These are phyloP conservation scores for Eupithecia centaureata DNA, from an alignment of 2,888 invertebrate genomes.

Conservation along the genomic window DNA sequence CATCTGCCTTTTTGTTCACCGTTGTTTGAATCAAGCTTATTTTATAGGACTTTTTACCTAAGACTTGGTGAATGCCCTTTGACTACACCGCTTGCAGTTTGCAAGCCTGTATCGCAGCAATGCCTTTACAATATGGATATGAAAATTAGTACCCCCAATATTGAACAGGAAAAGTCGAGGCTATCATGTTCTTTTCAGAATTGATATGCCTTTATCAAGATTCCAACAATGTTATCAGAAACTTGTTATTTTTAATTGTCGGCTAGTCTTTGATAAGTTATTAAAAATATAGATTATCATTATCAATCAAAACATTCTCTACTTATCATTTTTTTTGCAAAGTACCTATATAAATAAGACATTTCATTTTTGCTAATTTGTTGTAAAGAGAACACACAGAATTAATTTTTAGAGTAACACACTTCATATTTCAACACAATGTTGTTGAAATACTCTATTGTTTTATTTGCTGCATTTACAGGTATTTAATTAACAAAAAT, in stretches of 20 bases:
- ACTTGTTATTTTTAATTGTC: constrained; percentile 2
- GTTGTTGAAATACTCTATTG: constrained; percentile 1
- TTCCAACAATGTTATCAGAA: constrained; percentile 1
- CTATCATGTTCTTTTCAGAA: background rate
- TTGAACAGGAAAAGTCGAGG: background rate
- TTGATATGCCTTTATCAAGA: background rate
- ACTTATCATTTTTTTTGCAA: constrained; percentile 5
- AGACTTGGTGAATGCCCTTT: background rate
- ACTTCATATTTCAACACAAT: background rate
- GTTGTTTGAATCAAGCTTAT: no score
- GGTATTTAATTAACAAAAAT: background rate
- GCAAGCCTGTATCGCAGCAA: background rate
- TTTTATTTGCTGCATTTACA: constrained; percentile 17
- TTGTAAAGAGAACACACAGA: background rate
- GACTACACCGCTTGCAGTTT: background rate
- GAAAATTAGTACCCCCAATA: background rate
- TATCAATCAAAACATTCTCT: constrained; percentile 6
- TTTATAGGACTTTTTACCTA: no score
- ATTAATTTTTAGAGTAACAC: background rate
- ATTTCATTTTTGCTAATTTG: background rate
- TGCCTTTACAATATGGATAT: background rate
- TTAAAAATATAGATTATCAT: background rate
- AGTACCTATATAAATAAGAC: constrained; percentile 5
- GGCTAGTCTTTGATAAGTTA: constrained; percentile 15
- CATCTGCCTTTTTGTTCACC: no score